A percentile compares a stretch with the other conserved stretches of the same genome.
phyloP scores from a whole-genome alignment of 2,113 vertebrate genomes.

The Esox niger region DNA sequence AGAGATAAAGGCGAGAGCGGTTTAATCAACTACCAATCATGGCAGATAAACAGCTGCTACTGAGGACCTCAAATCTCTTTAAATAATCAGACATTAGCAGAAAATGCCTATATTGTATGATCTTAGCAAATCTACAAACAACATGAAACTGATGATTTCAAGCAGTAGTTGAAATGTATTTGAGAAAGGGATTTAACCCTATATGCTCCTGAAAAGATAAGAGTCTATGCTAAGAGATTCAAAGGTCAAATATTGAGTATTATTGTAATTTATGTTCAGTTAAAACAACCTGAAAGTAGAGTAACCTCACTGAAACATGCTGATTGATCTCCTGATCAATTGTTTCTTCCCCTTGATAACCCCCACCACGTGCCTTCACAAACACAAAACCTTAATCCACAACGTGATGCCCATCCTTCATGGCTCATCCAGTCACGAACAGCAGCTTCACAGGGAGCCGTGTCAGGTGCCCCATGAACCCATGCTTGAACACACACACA shows the following conservation, averaged over 20 bases:
- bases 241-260: too few species aligned
- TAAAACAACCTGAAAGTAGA: background rate
- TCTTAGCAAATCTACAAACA: too few species aligned
- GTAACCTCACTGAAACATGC: background rate
- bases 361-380: background rate
- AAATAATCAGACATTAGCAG: too few species aligned
- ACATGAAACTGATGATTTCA: too few species aligned
- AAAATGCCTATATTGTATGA: too few species aligned
- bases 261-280: too few species aligned
- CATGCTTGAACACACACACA: conserved; percentile 23
- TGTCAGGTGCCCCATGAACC: conserved; percentile 42
- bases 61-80: too few species aligned
- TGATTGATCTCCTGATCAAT: background rate
- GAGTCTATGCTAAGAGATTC: too few species aligned
- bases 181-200: too few species aligned
- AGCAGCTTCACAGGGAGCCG: background rate
- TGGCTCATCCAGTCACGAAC: background rate
- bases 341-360: background rate
- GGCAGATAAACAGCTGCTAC: background rate
- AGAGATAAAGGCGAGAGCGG: background rate
- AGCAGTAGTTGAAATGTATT: too few species aligned
- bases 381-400: background rate
- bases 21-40: too few species aligned
- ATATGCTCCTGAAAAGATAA: too few species aligned
- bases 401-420: conserved; percentile 17